Conservation (phyloP, 2,888 invertebrate genomes). For the Melolontha melolontha region DNA sequence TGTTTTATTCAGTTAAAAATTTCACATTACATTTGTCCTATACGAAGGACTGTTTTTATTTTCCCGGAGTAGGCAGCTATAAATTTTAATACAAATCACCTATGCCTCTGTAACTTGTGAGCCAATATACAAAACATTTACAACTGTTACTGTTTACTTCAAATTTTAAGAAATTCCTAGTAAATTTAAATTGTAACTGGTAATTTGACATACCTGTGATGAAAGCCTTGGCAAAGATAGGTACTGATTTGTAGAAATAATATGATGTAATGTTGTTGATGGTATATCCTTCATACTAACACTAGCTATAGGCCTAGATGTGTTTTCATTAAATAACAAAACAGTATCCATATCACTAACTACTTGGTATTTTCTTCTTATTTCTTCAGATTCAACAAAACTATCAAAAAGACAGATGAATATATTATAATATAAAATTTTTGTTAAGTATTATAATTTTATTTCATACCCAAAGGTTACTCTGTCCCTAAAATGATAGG, state of each 20-base stretch:
- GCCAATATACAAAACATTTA: too few species aligned
- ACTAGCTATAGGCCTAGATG: conserved; percentile 83
- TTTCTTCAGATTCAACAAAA: conserved; percentile 76
- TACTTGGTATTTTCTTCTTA: conserved; percentile 78
- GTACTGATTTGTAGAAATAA: conserved; percentile 90
- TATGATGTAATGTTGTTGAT: conserved; percentile 86
- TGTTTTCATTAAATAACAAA: conserved; percentile 91
- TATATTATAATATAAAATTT: not conserved
- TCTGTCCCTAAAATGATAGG: conserved; percentile 86
- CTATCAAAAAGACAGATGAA: conserved; percentile 62
- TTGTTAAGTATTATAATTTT: conserved; percentile 1
- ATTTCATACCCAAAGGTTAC: conserved; percentile 85
- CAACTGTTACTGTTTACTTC: too few species aligned
- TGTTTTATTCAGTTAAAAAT: too few species aligned
- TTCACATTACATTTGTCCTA: too few species aligned
- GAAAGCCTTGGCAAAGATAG: conserved; percentile 89
- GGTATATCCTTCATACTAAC: conserved; percentile 92
- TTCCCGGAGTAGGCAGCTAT: too few species aligned
- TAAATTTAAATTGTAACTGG: too few species aligned
- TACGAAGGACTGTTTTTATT: too few species aligned
- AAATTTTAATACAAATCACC: too few species aligned
- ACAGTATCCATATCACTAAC: conserved; percentile 82
- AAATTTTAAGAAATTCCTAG: too few species aligned
- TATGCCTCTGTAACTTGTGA: too few species aligned
- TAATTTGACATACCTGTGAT: conserved; percentile 77